These are phyloP conservation scores for Aspiorhynchus laticeps DNA, from an alignment of 2,113 vertebrate species.

Conservation along the genomic window DNA sequence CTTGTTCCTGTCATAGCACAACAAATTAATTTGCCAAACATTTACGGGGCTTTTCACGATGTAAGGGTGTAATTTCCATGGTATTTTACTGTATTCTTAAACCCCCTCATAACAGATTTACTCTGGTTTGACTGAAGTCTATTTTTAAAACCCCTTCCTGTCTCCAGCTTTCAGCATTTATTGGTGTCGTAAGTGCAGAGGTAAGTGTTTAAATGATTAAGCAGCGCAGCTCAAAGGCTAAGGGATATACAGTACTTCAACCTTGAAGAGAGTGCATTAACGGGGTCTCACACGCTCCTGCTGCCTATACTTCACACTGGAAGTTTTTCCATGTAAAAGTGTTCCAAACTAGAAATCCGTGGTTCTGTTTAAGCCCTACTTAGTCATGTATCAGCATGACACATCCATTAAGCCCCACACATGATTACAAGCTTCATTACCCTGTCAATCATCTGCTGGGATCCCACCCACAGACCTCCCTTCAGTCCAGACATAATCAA, in stretches of 20 bases:
- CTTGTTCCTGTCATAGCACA: not conserved
- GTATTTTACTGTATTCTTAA: not conserved
- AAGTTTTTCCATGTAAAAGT: conserved; percentile 38
- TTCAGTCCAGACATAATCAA: conserved; percentile 56
- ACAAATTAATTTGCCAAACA: conserved; percentile 4
- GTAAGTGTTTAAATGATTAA: conserved; percentile 26
- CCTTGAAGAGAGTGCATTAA: conserved; percentile 13
- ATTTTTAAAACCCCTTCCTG: not conserved
- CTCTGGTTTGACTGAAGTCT: not conserved
- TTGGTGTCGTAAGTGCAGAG: not conserved
- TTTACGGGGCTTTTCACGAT: not conserved
- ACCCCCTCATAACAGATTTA: not conserved
- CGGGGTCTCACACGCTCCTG: not conserved
- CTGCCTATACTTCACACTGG: not conserved
- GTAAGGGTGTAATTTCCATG: not conserved
- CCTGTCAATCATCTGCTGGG: conserved; percentile 55
- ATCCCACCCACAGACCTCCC: conserved; percentile 44
- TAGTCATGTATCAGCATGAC: conserved; percentile 52
- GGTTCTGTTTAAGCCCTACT: conserved; percentile 17
- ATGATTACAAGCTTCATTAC: conserved; percentile 59
- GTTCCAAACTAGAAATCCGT: conserved; percentile 42
- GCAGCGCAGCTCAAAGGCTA: not conserved
- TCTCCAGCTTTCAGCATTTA: conserved; percentile 26
- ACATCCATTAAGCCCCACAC: conserved; percentile 52
- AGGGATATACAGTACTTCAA: not conserved